Percentiles rank a stretch among this genome's conserved stretches.
Conservation (phyloP, 92 coral and sea anemone genomes). For the Muricea muricata region DNA sequence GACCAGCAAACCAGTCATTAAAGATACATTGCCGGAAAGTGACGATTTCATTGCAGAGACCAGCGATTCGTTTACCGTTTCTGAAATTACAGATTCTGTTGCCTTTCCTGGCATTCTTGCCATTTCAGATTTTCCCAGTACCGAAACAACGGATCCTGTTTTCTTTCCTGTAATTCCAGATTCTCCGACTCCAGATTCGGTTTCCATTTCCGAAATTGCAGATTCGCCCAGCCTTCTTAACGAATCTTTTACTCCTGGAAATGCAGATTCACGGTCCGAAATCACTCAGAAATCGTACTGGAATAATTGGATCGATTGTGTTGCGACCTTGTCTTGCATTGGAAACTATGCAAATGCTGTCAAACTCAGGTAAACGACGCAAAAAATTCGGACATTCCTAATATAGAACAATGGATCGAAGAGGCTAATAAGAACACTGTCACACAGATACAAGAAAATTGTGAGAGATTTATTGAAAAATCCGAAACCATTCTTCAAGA, state of each 20-base stretch:
- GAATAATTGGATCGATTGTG: slow-evolving; percentile 9
- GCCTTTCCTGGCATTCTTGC: too few species aligned
- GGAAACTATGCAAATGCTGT: slow-evolving; percentile 9
- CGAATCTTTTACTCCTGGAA: slow-evolving; percentile 2
- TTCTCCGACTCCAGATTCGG: too few species aligned
- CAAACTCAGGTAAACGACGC: slow-evolving; percentile 3
- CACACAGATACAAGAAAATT: slow-evolving; percentile 8
- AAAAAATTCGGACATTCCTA: slow-evolving; percentile 5
- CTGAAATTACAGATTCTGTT: too few species aligned
- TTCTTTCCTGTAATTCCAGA: not conserved
- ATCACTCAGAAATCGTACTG: slow-evolving; percentile 7
- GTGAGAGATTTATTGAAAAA: slow-evolving; percentile 9
- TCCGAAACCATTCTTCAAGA: slow-evolving; percentile 5
- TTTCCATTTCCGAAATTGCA: too few species aligned
- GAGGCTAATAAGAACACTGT: not conserved
- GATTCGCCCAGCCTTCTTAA: slow-evolving; percentile 5
- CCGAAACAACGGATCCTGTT: too few species aligned
- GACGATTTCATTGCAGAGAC: too few species aligned
- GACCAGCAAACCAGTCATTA: too few species aligned
- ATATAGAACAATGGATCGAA: slow-evolving; percentile 3
- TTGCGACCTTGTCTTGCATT: slow-evolving; percentile 18
- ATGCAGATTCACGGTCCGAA: slow-evolving; percentile 9
- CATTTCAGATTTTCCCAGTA: too few species aligned
- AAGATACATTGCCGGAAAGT: too few species aligned
- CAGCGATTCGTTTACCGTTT: too few species aligned